Evolutionary conservation across 35 echinoderm and acorn worm genomes (phyloP).

Genomic region (Strongylocentrotus purpuratus): DNA sequence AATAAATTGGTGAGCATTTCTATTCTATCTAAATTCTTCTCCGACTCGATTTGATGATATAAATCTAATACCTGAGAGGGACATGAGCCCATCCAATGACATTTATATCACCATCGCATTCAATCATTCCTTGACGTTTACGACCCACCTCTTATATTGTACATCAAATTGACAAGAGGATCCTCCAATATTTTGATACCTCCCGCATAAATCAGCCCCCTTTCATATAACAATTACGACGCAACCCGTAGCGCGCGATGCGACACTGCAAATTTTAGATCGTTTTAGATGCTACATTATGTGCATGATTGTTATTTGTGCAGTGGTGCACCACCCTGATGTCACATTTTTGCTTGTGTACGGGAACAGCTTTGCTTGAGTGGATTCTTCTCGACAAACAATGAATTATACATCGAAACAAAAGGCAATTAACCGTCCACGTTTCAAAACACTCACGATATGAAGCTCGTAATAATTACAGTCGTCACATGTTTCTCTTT

Average conservation of each 20-base stretch:
- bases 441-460: not conserved
- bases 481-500: not conserved
- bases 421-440: not conserved
- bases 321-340: not conserved
- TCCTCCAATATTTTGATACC: not conserved
- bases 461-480: not conserved
- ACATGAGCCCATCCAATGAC: not conserved
- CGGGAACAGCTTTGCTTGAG: not conserved
- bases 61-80: not conserved
- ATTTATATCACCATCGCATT: not conserved
- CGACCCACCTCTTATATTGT: not conserved
- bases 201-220: not conserved
- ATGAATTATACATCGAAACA: not conserved
- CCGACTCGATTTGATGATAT: not conserved
- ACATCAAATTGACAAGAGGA: not conserved
- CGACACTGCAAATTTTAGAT: not conserved
- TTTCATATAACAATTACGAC: not conserved
- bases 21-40: not conserved
- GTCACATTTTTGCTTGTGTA: not conserved
- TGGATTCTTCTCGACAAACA: not conserved
- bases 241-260: not conserved
- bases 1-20: not conserved
- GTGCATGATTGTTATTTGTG: not conserved
- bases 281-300: not conserved
- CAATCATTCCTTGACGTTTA: not conserved